Conservation (phyloP, 2,113 vertebrate species). For the Bambusicola thoracicus region DNA sequence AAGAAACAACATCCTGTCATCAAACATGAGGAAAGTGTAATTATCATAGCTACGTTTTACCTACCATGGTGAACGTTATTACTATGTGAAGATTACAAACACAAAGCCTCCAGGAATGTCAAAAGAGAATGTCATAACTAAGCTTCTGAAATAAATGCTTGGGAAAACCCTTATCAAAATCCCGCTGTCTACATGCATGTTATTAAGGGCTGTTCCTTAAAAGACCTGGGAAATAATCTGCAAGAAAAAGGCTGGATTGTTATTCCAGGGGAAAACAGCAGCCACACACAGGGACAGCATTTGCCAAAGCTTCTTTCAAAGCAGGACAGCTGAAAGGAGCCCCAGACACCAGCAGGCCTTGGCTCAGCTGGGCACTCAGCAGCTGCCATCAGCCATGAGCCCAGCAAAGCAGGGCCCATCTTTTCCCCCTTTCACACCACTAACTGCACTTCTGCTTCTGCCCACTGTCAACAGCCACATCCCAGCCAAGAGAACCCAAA, state of each 20-base stretch:
- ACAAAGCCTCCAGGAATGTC: constrained; percentile 44
- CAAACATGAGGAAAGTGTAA: not conserved
- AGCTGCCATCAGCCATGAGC: constrained; percentile 52
- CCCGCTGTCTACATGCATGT: not conserved
- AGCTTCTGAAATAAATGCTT: constrained; percentile 26
- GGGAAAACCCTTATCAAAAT: constrained; percentile 25
- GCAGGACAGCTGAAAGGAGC: not conserved
- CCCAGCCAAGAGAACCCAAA: not conserved
- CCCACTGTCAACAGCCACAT: not conserved
- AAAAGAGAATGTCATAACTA: constrained; percentile 38
- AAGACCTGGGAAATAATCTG: not conserved
- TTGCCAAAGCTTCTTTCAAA: not conserved
- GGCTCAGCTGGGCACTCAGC: constrained; percentile 42
- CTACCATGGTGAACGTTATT: constrained; percentile 43
- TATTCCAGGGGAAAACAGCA: not conserved
- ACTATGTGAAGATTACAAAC: constrained; percentile 36
- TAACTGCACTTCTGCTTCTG: not conserved
- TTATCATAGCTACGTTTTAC: constrained; percentile 46
- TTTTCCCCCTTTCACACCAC: constrained; percentile 31
- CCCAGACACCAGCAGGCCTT: not conserved
- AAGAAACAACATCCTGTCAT: constrained; percentile 54
- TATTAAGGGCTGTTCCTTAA: not conserved
- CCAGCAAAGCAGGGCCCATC: not conserved
- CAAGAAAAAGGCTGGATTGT: not conserved
- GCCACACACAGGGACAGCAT: not conserved